A percentile compares a stretch with the other conserved stretches of the same genome.
These are phyloP conservation scores for Phorcus lineatus DNA, from an alignment of 2,888 invertebrate species.

Conservation along the genomic window DNA sequence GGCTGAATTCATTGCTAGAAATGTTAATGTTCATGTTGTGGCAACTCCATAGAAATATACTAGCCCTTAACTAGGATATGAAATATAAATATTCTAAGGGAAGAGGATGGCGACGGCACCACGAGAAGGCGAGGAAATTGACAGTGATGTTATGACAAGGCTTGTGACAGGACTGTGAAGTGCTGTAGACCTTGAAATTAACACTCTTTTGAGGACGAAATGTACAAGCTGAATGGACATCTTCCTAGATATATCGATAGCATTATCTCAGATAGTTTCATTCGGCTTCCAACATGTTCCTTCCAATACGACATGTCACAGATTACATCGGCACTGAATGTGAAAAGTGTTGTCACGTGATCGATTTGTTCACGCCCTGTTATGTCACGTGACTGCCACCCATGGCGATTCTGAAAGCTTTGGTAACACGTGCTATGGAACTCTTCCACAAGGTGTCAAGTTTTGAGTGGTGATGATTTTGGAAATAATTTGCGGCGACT, in stretches of 20 bases:
- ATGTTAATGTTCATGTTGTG: too few species aligned
- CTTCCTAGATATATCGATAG: slow-evolving; percentile 12
- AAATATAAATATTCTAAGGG: too few species aligned
- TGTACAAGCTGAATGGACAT: background rate
- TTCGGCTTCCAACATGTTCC: background rate
- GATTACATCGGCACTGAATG: background rate
- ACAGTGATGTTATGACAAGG: slow-evolving; percentile 5
- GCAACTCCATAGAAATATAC: too few species aligned
- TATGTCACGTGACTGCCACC: slow-evolving; percentile 15
- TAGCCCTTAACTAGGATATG: too few species aligned
- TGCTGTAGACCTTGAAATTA: slow-evolving; percentile 21
- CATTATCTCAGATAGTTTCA: background rate
- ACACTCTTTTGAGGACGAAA: slow-evolving; percentile 15
- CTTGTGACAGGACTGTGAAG: background rate
- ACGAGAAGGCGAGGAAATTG: slow-evolving; percentile 8
- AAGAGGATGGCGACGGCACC: background rate
- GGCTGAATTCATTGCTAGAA: background rate
- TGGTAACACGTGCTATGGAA: background rate
- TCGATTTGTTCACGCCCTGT: background rate
- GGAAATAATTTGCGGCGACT: too few species aligned
- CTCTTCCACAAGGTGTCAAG: background rate
- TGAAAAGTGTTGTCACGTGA: slow-evolving; percentile 6
- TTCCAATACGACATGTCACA: background rate
- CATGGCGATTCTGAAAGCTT: background rate
- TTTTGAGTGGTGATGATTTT: background rate